phyloP scores from a whole-genome alignment of 2,888 invertebrate genomes.

The Eupithecia inturbata region DNA sequence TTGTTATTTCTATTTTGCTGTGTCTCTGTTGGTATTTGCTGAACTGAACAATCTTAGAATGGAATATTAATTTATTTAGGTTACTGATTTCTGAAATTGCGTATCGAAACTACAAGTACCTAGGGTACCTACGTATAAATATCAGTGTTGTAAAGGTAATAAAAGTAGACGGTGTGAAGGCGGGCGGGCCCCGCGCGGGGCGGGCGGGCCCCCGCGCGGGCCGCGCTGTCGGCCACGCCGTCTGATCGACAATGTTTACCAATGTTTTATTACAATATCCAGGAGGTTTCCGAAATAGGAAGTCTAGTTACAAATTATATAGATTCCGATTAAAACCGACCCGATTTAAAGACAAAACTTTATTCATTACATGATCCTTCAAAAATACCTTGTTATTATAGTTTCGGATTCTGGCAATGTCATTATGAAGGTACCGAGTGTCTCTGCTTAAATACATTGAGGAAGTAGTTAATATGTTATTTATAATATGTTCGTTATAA shows the following conservation, averaged over 20 bases:
- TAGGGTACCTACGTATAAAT: no score
- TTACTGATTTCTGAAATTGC: background rate
- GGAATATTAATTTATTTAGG: background rate
- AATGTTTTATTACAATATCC: background rate
- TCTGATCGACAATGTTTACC: no score
- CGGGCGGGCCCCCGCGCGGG: no score
- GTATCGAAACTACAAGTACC: no score
- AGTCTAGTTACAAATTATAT: no score
- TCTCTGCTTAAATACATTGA: background rate
- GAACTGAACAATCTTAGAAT: background rate
- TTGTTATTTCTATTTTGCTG: constrained; percentile 2
- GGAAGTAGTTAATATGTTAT: background rate
- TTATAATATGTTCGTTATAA: background rate
- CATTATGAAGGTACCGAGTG: background rate
- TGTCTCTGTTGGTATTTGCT: background rate
- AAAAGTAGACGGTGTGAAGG: background rate
- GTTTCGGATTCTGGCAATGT: background rate
- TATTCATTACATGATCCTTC: no score
- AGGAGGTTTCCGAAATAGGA: background rate
- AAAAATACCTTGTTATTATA: background rate
- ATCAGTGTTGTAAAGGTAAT: background rate
- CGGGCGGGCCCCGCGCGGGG: no score
- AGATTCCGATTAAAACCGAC: no score
- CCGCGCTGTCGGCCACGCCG: no score
- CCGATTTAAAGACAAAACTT: no score